Conservation (phyloP, 2,113 vertebrate genomes). For the Gnathonemus longibarbis region DNA sequence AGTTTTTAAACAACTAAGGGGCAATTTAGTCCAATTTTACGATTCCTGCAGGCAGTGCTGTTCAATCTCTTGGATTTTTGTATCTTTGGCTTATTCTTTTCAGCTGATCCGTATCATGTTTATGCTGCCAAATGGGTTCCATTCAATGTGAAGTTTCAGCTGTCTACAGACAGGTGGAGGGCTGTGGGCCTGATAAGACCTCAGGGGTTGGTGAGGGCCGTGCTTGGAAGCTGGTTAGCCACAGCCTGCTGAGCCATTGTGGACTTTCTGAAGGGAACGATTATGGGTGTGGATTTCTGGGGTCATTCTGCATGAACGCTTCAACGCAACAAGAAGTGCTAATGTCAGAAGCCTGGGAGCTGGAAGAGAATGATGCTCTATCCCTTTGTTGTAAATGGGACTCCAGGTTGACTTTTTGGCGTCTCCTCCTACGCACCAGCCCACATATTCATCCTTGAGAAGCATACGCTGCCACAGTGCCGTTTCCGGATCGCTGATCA, state of each 20-base stretch:
- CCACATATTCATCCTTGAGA: not conserved
- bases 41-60: not conserved
- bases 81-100: not conserved
- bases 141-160: not conserved
- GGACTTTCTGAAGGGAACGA: not conserved
- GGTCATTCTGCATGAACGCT: not conserved
- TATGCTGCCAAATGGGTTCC: not conserved
- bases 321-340: not conserved
- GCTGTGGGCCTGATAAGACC: not conserved
- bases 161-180: not conserved
- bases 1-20: not conserved
- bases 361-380: not conserved
- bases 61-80: not conserved
- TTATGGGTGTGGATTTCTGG: not conserved
- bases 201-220: not conserved
- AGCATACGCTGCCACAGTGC: not conserved
- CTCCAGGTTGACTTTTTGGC: not conserved
- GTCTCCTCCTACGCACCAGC: not conserved
- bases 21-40: not conserved
- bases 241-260: not conserved
- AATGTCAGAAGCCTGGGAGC: not conserved
- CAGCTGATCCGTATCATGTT: not conserved
- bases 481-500: not conserved
- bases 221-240: not conserved
- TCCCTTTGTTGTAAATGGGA: not conserved